Evolutionary conservation across 2,113 vertebrate species (phyloP).

Genomic region (Micromys minutus): DNA sequence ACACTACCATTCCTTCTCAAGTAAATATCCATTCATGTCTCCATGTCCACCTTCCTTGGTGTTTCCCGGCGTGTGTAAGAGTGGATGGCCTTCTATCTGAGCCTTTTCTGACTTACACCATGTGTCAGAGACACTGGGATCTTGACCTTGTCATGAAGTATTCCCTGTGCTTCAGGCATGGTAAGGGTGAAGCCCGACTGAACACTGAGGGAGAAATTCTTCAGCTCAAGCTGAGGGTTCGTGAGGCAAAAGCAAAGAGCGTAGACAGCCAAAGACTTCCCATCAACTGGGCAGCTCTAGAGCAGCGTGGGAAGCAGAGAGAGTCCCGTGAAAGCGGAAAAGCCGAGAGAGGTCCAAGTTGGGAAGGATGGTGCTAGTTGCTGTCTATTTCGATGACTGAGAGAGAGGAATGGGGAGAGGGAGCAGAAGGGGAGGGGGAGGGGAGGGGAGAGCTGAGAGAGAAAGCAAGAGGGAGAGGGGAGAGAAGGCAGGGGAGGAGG

Average conservation of each 20-base stretch:
- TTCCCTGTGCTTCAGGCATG: background rate
- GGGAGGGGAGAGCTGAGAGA: fast-evolving
- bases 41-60: background rate
- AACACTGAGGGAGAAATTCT: background rate
- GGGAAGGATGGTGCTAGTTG: too few relatives aligned
- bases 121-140: background rate
- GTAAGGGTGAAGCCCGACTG: background rate
- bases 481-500: background rate
- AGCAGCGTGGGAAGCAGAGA: too few relatives aligned
- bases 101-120: background rate
- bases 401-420: too few relatives aligned
- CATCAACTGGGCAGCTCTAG: background rate
- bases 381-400: background rate
- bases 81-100: background rate
- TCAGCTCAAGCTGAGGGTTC: background rate
- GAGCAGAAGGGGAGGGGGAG: fast-evolving
- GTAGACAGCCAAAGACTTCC: fast-evolving
- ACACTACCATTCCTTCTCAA: slow-evolving; percentile 51
- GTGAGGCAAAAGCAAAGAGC: too few relatives aligned
- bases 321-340: background rate
- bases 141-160: background rate
- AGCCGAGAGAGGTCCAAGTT: background rate
- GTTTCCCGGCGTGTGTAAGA: too few relatives aligned
- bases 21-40: background rate
- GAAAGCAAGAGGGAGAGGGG: fast-evolving